A percentile compares a stretch with the other conserved stretches of the same genome.
phyloP scores from a whole-genome alignment of 2,113 vertebrate species.

The Otus sunia region DNA sequence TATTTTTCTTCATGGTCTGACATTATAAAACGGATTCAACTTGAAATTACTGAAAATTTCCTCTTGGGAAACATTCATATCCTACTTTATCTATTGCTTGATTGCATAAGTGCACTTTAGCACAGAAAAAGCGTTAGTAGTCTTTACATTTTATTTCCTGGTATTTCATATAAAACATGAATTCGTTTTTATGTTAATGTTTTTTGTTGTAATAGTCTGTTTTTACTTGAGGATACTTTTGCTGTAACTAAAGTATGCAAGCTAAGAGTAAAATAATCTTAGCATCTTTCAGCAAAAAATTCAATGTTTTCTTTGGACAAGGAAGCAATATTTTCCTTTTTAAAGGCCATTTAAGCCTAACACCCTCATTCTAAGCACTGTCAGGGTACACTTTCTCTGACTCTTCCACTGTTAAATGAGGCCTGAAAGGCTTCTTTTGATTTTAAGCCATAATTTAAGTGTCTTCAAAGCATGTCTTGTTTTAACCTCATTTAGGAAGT shows the following conservation, averaged over 20 bases:
- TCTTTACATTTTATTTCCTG: background rate
- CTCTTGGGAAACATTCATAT: background rate
- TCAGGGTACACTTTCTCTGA: background rate
- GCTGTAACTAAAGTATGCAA: background rate
- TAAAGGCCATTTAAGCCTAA: background rate
- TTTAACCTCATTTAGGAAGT: background rate
- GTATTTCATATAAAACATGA: background rate
- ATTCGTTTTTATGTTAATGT: background rate
- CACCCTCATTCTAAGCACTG: background rate
- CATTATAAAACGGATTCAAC: background rate
- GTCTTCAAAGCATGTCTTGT: background rate
- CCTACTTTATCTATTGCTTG: background rate
- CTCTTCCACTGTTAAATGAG: background rate
- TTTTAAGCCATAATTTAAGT: background rate
- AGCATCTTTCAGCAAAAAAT: background rate
- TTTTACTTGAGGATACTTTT: background rate
- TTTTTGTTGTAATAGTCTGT: background rate
- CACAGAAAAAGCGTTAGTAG: background rate
- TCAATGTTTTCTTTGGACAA: background rate
- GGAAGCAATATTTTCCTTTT: background rate
- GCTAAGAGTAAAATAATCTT: background rate
- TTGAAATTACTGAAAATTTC: background rate
- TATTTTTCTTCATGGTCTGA: background rate
- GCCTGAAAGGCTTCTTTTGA: background rate
- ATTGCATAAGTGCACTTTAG: background rate